Conservation (phyloP, 2,113 vertebrate species). For the Periophthalmodon schlosseri region DNA sequence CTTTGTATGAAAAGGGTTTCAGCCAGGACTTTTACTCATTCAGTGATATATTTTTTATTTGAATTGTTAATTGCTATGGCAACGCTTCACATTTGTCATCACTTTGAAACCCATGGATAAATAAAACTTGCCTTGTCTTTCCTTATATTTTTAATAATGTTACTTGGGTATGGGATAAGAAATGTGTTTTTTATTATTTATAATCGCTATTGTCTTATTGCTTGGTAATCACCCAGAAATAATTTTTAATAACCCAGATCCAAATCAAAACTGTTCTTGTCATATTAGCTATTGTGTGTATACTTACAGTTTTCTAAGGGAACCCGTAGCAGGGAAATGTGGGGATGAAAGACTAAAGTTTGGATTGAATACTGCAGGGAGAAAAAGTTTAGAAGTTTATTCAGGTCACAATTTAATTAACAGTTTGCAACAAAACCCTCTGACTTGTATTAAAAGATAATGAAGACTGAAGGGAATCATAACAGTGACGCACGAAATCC, state of each 20-base stretch:
- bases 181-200: too few species aligned
- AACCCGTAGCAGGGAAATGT: conserved; percentile 5
- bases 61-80: too few species aligned
- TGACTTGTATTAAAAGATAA: conserved; percentile 12
- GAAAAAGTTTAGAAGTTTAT: conserved; percentile 10
- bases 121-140: too few species aligned
- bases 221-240: neutral
- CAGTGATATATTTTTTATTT: too few species aligned
- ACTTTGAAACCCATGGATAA: too few species aligned
- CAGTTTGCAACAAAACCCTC: neutral
- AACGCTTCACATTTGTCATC: too few species aligned
- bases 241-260: neutral
- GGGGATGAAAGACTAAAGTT: conserved; percentile 21
- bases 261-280: neutral
- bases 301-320: conserved; percentile 1
- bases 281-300: neutral
- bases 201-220: too few species aligned
- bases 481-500: neutral
- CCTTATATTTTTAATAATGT: too few species aligned
- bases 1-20: too few species aligned
- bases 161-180: too few species aligned
- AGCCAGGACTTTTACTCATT: too few species aligned
- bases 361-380: conserved; percentile 24
- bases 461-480: conserved; percentile 8
- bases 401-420: conserved; percentile 31